Percentiles rank a stretch among this genome's conserved stretches.
These are phyloP conservation scores for Uloborus plumipes DNA, from an alignment of 2,888 invertebrate species.

Conservation along the genomic window DNA sequence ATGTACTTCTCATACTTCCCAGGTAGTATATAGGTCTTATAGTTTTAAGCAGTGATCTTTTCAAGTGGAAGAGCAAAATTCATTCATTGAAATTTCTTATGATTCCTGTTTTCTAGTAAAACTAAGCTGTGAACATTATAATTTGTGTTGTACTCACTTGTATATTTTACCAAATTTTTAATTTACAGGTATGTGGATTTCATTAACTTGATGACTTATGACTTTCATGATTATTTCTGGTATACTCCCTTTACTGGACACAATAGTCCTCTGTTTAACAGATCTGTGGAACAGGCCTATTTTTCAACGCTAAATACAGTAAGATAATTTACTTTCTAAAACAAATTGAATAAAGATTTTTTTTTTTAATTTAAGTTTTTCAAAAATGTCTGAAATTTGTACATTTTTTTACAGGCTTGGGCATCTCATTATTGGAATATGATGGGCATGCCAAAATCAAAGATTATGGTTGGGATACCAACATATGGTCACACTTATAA, in stretches of 20 bases:
- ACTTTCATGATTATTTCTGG: conserved; percentile 84
- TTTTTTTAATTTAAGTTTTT: not conserved
- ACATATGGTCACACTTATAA: conserved; percentile 87
- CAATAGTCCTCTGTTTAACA: conserved; percentile 84
- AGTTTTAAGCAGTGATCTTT: no score
- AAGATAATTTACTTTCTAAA: conserved; percentile 23
- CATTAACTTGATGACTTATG: conserved; percentile 92
- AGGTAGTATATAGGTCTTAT: no score
- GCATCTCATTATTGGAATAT: conserved; percentile 83
- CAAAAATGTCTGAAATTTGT: no score
- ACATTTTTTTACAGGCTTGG: conserved; percentile 76
- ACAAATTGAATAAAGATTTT: no score
- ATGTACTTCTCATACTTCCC: no score
- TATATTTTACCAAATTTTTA: conserved; percentile 24
- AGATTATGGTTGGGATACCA: conserved; percentile 87
- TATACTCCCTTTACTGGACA: conserved; percentile 86
- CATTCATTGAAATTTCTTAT: not conserved
- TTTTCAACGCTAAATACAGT: conserved; percentile 80
- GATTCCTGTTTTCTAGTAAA: not conserved
- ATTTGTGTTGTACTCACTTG: not conserved
- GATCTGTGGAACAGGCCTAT: conserved; percentile 77
- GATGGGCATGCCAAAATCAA: conserved; percentile 82
- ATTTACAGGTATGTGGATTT: conserved; percentile 80
- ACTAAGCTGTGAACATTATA: not conserved
- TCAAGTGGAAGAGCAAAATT: not conserved